These are phyloP conservation scores for Troglohyphantes excavatus DNA, from an alignment of 2,888 invertebrate species.

Conservation along the genomic window DNA sequence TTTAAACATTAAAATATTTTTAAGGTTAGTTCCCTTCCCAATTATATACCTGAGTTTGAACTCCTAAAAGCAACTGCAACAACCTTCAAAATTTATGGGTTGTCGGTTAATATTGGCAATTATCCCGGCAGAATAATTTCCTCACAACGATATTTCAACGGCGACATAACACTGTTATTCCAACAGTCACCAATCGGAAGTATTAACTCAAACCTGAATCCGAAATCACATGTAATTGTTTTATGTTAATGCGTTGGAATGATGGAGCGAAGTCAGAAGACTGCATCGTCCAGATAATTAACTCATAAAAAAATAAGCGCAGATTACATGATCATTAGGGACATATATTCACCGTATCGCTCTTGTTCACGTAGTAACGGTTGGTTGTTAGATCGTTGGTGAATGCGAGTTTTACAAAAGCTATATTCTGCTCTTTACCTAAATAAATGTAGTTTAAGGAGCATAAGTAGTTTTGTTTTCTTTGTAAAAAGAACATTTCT, in stretches of 20 bases:
- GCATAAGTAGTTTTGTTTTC: too few species aligned
- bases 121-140: not conserved
- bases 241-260: conserved; percentile 49
- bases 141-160: not conserved
- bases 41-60: not conserved
- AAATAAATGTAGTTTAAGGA: too few species aligned
- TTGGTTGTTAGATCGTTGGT: not conserved
- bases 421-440: too few species aligned
- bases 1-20: too few species aligned
- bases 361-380: conserved; percentile 19
- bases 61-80: too few species aligned
- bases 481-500: too few species aligned
- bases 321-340: conserved; percentile 47
- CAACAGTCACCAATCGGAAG: conserved; percentile 40
- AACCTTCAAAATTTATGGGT: not conserved
- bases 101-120: not conserved
- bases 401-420: not conserved
- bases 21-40: not conserved
- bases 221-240: conserved; percentile 44
- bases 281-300: conserved; percentile 50
- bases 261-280: conserved; percentile 48
- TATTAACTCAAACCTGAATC: conserved; percentile 22
- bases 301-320: conserved; percentile 40
- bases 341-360: conserved; percentile 32
- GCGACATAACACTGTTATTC: conserved; percentile 18